Evolutionary conservation across 2,888 invertebrate genomes (phyloP).

Genomic region (Synanthedon formicaeformis): DNA sequence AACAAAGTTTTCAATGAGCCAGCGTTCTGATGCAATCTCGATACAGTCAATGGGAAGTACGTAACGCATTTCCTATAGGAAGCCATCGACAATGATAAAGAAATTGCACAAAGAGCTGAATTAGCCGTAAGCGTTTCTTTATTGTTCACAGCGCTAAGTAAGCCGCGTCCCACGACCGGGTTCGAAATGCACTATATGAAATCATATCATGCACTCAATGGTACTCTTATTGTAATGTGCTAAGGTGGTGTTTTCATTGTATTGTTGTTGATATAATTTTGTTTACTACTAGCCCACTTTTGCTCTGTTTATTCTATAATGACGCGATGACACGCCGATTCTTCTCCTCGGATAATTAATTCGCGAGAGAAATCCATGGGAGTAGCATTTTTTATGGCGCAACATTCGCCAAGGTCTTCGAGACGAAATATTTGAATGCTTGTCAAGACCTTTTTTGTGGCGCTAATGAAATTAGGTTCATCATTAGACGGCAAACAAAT

Average conservation of each 20-base stretch:
- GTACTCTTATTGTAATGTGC: conserved; percentile 3
- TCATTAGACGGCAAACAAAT: neutral
- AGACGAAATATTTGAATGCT: neutral
- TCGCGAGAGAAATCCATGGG: conserved; percentile 49
- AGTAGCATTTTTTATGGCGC: conserved; percentile 10
- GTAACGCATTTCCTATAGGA: neutral
- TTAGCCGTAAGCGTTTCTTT: conserved; percentile 18
- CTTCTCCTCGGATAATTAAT: conserved; percentile 44
- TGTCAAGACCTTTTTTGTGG: neutral
- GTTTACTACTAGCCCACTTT: conserved; percentile 35
- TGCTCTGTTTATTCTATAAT: conserved; percentile 21
- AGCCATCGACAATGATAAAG: neutral
- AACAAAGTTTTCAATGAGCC: too few species aligned
- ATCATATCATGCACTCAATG: conserved; percentile 1
- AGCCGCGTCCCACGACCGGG: conserved; percentile 29
- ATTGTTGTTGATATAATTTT: conserved; percentile 2
- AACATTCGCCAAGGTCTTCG: conserved; percentile 6
- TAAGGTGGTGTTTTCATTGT: neutral
- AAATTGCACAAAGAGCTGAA: neutral
- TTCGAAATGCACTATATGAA: conserved; percentile 6
- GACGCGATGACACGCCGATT: conserved; percentile 41
- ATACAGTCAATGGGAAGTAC: neutral
- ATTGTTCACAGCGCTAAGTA: conserved; percentile 25
- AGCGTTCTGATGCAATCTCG: too few species aligned
- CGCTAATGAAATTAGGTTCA: neutral